Percentiles rank a stretch among this genome's conserved stretches.
Conservation (phyloP, 2,888 invertebrate genomes). For the Drosophila putrida region DNA sequence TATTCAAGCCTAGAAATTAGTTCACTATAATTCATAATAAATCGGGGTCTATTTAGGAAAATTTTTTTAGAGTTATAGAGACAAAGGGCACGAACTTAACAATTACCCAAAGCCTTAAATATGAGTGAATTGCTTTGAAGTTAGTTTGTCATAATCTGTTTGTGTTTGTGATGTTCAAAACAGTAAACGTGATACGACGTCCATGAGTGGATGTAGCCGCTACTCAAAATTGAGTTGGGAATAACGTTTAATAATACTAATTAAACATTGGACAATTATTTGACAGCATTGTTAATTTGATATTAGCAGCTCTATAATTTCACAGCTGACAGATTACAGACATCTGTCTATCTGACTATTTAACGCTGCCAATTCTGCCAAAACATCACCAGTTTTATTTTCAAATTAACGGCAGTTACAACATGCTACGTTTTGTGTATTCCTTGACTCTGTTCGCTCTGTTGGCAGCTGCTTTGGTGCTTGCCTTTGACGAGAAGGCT, state of each 20-base stretch:
- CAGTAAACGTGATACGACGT: background rate
- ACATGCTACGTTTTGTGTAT: slow-evolving; percentile 48
- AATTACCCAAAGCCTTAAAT: background rate
- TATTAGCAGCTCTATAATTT: slow-evolving; percentile 68
- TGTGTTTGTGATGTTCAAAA: too few species aligned
- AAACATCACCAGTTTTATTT: slow-evolving; percentile 44
- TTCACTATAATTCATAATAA: too few species aligned
- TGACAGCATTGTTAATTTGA: slow-evolving; percentile 28
- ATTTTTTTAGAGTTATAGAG: too few species aligned
- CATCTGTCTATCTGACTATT: slow-evolving; percentile 51
- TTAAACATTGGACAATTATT: slow-evolving; percentile 40
- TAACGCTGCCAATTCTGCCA: slow-evolving; percentile 18
- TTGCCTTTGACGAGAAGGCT: slow-evolving; percentile 63
- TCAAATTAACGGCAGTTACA: slow-evolving; percentile 22
- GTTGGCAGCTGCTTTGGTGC: slow-evolving; percentile 44
- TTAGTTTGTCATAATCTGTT: too few species aligned
- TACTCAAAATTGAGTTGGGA: slow-evolving; percentile 19
- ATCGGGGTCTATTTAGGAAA: too few species aligned
- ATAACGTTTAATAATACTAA: slow-evolving; percentile 41
- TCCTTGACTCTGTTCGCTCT: slow-evolving; percentile 35
- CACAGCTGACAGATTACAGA: slow-evolving; percentile 65
- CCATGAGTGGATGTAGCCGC: slow-evolving; percentile 1
- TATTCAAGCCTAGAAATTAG: too few species aligned
- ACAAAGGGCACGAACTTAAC: too few species aligned
- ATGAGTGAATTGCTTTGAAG: background rate